Percentiles rank a stretch among this genome's conserved stretches.
Evolutionary conservation across 2,888 invertebrate genomes (phyloP).

Genomic region (Caradrina clavipalpis): DNA sequence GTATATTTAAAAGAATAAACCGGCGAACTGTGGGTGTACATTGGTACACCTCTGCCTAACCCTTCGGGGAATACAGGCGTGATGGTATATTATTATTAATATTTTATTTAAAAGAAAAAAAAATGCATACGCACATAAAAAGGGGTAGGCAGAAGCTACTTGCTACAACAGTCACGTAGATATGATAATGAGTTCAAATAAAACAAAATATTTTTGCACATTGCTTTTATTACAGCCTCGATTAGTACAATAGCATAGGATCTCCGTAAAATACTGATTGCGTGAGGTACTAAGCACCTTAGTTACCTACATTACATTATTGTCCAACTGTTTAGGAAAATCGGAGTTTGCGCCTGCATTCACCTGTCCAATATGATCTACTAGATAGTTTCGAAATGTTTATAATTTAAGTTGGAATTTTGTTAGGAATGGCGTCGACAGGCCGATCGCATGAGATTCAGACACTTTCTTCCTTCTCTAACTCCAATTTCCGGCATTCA

Average conservation of each 20-base stretch:
- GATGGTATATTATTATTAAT: no score
- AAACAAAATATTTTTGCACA: constrained; percentile 67
- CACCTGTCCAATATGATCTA: constrained; percentile 15
- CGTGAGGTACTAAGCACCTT: constrained; percentile 56
- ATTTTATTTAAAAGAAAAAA: no score
- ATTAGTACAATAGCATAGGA: constrained; percentile 73
- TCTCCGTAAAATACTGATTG: constrained; percentile 82
- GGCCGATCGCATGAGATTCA: constrained; percentile 61
- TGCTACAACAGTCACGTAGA: not conserved
- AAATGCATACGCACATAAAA: no score
- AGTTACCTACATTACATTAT: constrained; percentile 63
- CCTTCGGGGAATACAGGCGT: no score
- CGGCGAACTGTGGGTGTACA: no score
- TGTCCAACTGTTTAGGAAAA: constrained; percentile 55
- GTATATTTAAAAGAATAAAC: no score
- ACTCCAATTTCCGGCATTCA: constrained; percentile 53
- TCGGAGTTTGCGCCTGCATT: constrained; percentile 47
- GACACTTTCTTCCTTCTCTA: constrained; percentile 34
- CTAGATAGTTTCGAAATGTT: constrained; percentile 19
- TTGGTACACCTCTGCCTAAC: no score
- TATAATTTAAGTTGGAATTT: not conserved
- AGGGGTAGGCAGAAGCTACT: not conserved
- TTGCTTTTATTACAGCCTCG: constrained; percentile 85
- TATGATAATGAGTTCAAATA: constrained; percentile 43
- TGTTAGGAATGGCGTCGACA: constrained; percentile 23